These are phyloP conservation scores for Chiloscyllium plagiosum DNA, from an alignment of 2,113 vertebrate genomes.

Conservation along the genomic window DNA sequence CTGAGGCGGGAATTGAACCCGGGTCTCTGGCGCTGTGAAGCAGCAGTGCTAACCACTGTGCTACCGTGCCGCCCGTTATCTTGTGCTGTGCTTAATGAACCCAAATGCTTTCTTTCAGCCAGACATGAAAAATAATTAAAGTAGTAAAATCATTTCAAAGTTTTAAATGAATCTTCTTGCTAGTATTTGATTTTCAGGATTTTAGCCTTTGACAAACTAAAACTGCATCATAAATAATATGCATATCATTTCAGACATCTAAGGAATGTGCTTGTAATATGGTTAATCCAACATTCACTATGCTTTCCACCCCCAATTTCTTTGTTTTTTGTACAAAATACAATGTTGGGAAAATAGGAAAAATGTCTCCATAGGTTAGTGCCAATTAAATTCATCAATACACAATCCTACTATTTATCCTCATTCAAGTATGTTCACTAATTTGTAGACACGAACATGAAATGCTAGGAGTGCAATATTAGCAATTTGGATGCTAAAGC, in stretches of 20 bases:
- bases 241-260: conserved; percentile 60
- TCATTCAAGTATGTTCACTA: not conserved
- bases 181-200: conserved; percentile 42
- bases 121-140: not conserved
- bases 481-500: not conserved
- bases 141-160: not conserved
- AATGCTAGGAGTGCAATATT: not conserved
- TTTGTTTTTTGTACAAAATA: conserved; percentile 53
- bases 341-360: conserved; percentile 55
- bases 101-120: not conserved
- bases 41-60: no score
- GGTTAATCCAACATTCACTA: conserved; percentile 46
- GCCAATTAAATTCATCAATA: not conserved
- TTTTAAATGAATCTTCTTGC: conserved; percentile 17
- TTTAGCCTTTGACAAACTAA: conserved; percentile 50
- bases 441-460: not conserved
- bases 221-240: conserved; percentile 59
- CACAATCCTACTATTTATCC: not conserved
- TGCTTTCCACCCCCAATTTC: conserved; percentile 54
- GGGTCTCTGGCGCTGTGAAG: no score
- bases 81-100: not conserved
- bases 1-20: no score
- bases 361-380: conserved; percentile 39
- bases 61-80: no score
- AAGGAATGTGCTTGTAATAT: conserved; percentile 63